Evolutionary conservation across 1,140 invertebrate genomes (phyloP), one percentile per base, ranked within the genome.

Genomic region (Drosophila sp.): DNA sequence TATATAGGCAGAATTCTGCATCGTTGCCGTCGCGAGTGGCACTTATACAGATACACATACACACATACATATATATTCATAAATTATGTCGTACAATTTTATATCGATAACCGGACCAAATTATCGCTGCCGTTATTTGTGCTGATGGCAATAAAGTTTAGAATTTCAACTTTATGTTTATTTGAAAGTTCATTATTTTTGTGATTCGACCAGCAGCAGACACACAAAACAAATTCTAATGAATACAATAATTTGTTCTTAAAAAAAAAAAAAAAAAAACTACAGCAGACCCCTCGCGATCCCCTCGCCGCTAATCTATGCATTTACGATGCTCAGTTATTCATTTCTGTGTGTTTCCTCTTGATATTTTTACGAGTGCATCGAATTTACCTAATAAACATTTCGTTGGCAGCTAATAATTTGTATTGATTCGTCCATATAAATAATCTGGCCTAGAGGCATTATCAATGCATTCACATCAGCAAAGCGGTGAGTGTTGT

Each of bases 121-220:
- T 69, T 71, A 73, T 78, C 71, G 65, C 68, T 73, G 40, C 30
- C 32, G 58, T 63, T 61, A 61, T 72, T 62, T 54, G 17, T 55
- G 54, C 62, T 60, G 62, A 77, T 65, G 83, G 79, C 69, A 80
- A 70, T 87, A 79, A 76, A 86, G 76, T 58, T 58, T 65, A 57
- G 70, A 82, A 76, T 76, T 65, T 83, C 58, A 74, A 73, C 56
- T 72, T 71, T 56, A 69, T 76, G 75, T 70, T 86, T 71, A 79
- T 70, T 86, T 74, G 76, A 83, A 73, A 83, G 79, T 71, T 76
- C 70, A 83, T 83, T 78, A 77, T 69, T 66, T 50, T 77, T 66
- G 67, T 66, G 67, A 62, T 70, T 62, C 74, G 41, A 25, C 17
- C 4, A 47, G 2, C 23, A 17, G 29, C 7, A 33, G 17, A 44